These are phyloP conservation scores for zebrafish (Danio rerio) DNA, from an alignment of 2,113 vertebrate genomes.

Conservation along the genomic window DNA sequence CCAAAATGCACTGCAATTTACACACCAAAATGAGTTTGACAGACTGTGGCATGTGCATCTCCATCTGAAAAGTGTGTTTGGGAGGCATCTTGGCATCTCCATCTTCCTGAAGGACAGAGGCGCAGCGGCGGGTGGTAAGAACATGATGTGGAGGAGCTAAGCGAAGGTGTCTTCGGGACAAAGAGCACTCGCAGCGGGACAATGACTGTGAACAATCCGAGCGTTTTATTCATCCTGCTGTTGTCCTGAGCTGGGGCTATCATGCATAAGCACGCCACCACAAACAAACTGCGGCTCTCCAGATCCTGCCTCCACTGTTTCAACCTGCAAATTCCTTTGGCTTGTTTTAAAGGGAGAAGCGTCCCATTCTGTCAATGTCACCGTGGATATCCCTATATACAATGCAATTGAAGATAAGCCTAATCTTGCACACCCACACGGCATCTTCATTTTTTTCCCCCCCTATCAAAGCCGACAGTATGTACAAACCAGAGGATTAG, in stretches of 20 bases:
- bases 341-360: constrained; percentile 46
- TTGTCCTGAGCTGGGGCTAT: constrained; percentile 38
- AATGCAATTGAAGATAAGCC: constrained; percentile 63
- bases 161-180: constrained; percentile 30
- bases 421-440: constrained; percentile 57
- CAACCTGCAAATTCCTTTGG: constrained; percentile 33
- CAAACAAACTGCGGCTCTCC: constrained; percentile 39
- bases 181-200: neutral
- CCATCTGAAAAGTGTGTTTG: constrained; percentile 43
- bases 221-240: constrained; percentile 27
- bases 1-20: neutral
- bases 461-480: constrained; percentile 45
- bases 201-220: constrained; percentile 3
- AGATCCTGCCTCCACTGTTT: constrained; percentile 15
- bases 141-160: neutral
- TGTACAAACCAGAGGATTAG: constrained; percentile 55
- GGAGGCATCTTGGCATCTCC: constrained; percentile 44
- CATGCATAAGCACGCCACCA: constrained; percentile 42
- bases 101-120: constrained; percentile 8
- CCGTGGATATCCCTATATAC: constrained; percentile 56
- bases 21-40: constrained; percentile 37
- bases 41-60: constrained; percentile 46
- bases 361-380: constrained; percentile 58
- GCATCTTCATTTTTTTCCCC: constrained; percentile 46
- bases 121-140: neutral